Percentiles rank a stretch among this genome's conserved stretches.
Evolutionary conservation across 2,888 invertebrate genomes (phyloP).

Genomic region (Pheosia tremula): DNA sequence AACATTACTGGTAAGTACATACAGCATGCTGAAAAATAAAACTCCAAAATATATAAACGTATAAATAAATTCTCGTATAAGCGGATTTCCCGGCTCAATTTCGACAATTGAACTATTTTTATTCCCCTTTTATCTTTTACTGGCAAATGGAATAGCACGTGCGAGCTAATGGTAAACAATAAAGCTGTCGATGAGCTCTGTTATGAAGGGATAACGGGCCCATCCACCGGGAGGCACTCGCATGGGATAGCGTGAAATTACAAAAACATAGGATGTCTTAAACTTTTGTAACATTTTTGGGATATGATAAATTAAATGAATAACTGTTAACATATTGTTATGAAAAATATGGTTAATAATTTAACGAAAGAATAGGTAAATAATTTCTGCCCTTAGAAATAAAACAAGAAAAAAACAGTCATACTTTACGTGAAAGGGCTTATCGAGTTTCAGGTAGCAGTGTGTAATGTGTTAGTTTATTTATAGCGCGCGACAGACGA

Average conservation of each 20-base stretch:
- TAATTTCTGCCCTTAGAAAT: too few relatives aligned
- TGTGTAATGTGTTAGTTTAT: slow-evolving; percentile 1
- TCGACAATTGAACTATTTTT: slow-evolving; percentile 7
- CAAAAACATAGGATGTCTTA: background rate
- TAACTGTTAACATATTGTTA: too few relatives aligned
- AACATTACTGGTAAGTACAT: background rate
- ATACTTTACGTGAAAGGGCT: too few relatives aligned
- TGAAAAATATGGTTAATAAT: too few relatives aligned
- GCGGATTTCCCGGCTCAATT: slow-evolving; percentile 3
- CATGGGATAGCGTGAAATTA: background rate
- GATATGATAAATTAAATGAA: too few relatives aligned
- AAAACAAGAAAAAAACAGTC: too few relatives aligned
- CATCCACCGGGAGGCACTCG: background rate
- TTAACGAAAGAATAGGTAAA: too few relatives aligned
- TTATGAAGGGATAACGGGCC: slow-evolving; percentile 8
- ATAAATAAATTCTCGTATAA: slow-evolving; percentile 1
- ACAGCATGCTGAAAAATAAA: background rate
- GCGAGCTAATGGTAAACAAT: slow-evolving; percentile 24
- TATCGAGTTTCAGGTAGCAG: too few relatives aligned
- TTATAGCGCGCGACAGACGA: background rate
- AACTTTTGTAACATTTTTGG: background rate
- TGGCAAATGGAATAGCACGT: slow-evolving; percentile 4
- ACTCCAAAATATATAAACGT: background rate
- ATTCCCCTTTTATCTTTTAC: slow-evolving; percentile 8
- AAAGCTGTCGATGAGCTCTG: slow-evolving; percentile 27